Evolutionary conservation across 2,113 vertebrate genomes (phyloP).

Genomic region (Pampusana beccarii): DNA sequence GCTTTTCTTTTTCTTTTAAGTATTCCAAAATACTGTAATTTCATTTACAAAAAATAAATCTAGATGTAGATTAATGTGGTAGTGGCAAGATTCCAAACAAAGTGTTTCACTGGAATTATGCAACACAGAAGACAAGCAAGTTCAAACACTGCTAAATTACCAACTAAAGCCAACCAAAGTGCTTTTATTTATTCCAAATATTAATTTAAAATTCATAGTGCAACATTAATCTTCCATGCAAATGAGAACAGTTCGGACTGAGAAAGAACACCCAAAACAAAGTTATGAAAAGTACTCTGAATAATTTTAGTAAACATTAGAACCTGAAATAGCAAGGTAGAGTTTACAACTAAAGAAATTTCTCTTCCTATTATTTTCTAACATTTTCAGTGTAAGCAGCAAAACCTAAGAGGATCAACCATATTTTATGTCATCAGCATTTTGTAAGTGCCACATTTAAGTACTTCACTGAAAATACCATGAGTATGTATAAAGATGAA

Average conservation of each 20-base stretch:
- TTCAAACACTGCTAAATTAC: slow-evolving; percentile 57
- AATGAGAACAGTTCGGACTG: slow-evolving; percentile 65
- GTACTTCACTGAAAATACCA: slow-evolving; percentile 82
- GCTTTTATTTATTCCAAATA: slow-evolving; percentile 51
- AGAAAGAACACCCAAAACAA: slow-evolving; percentile 65
- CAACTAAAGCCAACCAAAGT: slow-evolving; percentile 44
- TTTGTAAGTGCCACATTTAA: slow-evolving; percentile 84
- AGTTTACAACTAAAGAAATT: slow-evolving; percentile 74
- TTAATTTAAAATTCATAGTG: slow-evolving; percentile 50
- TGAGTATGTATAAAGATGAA: slow-evolving; percentile 83
- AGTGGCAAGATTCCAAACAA: slow-evolving; percentile 58
- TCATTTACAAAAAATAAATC: slow-evolving; percentile 38
- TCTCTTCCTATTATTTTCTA: slow-evolving; percentile 79
- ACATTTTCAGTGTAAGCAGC: slow-evolving; percentile 81
- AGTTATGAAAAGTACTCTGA: slow-evolving; percentile 68
- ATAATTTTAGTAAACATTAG: slow-evolving; percentile 71
- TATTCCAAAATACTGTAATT: not conserved
- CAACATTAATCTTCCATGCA: slow-evolving; percentile 47
- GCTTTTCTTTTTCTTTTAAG: not conserved
- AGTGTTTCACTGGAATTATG: slow-evolving; percentile 61
- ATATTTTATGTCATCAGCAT: slow-evolving; percentile 85
- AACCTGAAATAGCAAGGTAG: slow-evolving; percentile 73
- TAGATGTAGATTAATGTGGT: not conserved
- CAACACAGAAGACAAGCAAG: slow-evolving; percentile 53
- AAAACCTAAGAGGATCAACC: slow-evolving; percentile 84